Evolutionary conservation across 2,113 vertebrate genomes (phyloP), one percentile per base, ranked within the genome.

Genomic region (Ptyas mucosa): DNA sequence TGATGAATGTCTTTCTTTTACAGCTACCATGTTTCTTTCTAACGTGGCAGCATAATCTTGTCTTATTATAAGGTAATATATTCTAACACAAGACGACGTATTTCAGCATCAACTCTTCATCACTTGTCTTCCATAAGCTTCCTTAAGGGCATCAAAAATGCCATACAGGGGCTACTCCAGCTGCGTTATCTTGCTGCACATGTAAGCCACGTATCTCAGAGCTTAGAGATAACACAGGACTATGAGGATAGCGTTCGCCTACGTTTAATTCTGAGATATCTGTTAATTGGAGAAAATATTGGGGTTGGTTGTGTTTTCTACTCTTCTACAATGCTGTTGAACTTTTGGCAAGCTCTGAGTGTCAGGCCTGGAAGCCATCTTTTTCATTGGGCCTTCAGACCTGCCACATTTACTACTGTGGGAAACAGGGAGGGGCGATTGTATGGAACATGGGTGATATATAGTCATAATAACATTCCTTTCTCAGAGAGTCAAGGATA

Each of bases 11-110:
- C 85, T 90, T 93, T 93, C 53, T 94, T 90, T 93, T 89, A 61
- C 14, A 91, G n/a, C 90, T 92, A 26, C 14, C 52, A 90, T 95
- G n/a, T 85, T 94, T 93, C 58, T 92, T 18, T 91, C 61, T 92
- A 81, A 85, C 87, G 51, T 53, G 43, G 69, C 53, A 81, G 53
- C 92, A 90, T 57, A 94, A 88, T 90, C 58, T 88, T 91, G 94
- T 92, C 18, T 93, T 87, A 90, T 93, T 94, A 89, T 75, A 34
- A 91, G 57, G 89, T 87, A 92, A 90, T 92, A 87, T 23, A 75
- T 43, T 87, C 29, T 87, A 92, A 85, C 8, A 93, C 8, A 46
- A 85, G 85, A 29, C 81, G 53, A 52, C 61, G 8, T 93, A 53
- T 89, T 93, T 95, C 24, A 88, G 1, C 34, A 43, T 86, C 29